Evolutionary conservation across 1,140 invertebrate species (phyloP).

Genomic region (Drosophila lacteicornis): DNA sequence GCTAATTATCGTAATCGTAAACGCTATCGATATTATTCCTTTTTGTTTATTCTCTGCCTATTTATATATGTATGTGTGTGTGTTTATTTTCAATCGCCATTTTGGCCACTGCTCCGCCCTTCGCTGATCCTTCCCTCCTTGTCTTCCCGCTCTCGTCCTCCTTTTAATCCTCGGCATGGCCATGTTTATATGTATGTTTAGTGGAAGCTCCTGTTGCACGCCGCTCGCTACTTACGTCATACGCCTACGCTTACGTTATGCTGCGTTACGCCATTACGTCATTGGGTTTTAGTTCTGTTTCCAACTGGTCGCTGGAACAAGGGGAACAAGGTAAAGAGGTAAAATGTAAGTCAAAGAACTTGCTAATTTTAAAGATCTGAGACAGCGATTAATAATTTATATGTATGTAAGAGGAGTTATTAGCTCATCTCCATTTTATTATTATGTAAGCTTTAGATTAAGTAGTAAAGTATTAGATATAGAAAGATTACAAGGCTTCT

Average conservation of each 20-base stretch:
- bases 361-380: no score
- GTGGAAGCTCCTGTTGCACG: conserved; percentile 84
- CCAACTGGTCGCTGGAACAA: conserved; percentile 88
- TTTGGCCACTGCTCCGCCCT: conserved; percentile 5
- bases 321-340: neutral
- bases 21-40: conserved; percentile 39
- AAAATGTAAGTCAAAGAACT: no score
- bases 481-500: no score
- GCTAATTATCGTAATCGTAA: conserved; percentile 51
- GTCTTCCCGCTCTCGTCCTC: neutral
- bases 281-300: conserved; percentile 87
- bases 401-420: no score
- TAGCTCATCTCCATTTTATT: no score
- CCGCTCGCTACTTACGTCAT: conserved; percentile 59
- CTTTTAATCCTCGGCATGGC: conserved; percentile 8
- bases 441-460: no score
- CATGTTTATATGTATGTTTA: conserved; percentile 69
- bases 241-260: conserved; percentile 55
- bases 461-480: no score
- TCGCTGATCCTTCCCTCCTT: neutral
- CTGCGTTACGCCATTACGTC: conserved; percentile 31
- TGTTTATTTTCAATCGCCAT: conserved; percentile 23
- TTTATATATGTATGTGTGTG: conserved; percentile 25
- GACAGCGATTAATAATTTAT: no score
- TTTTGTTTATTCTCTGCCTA: conserved; percentile 18